Evolutionary conservation across 23 tunicate species (phyloP), one percentile per base, ranked within the genome.

Genomic region (Diplosoma virens): DNA sequence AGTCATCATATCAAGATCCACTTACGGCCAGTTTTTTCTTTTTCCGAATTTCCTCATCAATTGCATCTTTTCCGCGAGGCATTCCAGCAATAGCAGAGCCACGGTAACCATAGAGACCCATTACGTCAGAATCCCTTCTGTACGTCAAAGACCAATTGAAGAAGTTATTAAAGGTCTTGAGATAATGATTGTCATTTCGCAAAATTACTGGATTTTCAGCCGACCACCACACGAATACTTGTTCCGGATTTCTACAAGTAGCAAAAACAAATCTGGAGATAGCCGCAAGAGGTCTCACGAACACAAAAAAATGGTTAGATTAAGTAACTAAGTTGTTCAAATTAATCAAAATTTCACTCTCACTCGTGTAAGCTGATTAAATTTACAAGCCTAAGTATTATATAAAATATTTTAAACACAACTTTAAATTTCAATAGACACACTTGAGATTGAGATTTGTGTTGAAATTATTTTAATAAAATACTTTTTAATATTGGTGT

Each of bases 81-180:
- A 72, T 3, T 1, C 27, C 5, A 7, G 18, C 4, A 6, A 72
- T 7, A 3, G 48, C 16, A 23, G 47, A 60, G 21, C 61, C 78
- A 3, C 78, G 32, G 35, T 48, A 47, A 11, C 78, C 78, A 37
- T 58, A 78, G 2, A 17, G n/a, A 37, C 71, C 36, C 25, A 61
- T 35, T 9, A 78, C 68, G 26, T 78, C 82, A 4, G 82, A 56
- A 6, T 55, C 33, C n/a, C 26, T 20, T 37, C 73, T 37, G 72
- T 78, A 78, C 1, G 82, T 78, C 82, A 78, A 61, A 2, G 82
- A 36, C 82, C 82, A 78, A 26, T 78, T 78, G 34, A 78, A 33
- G 26, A 78, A 78, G 58, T 67, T 32, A 2, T 55, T 31, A 4
- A 52, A 54, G 29, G 37, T 25, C n/a, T n/a, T n/a, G 77, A 71